These are phyloP conservation scores for Bursaphelenchus mucronatus DNA, from an alignment of 1,140 invertebrate genomes.

Conservation along the genomic window DNA sequence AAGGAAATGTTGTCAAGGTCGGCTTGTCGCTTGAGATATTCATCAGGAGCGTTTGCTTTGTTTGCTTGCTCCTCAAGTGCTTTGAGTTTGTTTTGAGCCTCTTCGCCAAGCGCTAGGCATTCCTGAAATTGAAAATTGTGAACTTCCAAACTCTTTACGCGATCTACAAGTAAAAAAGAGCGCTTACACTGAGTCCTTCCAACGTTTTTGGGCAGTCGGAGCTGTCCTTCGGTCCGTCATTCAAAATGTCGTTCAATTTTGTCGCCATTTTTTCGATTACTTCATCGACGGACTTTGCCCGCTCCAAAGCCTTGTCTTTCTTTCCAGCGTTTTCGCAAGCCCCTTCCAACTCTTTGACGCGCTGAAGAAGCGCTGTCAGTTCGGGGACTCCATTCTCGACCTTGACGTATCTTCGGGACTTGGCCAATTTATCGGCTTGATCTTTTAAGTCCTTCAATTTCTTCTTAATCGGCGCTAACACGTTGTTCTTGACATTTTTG, in stretches of 20 bases:
- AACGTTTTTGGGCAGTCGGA: too few relatives aligned
- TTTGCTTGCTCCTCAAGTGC: too few relatives aligned
- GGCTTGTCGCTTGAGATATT: too few relatives aligned
- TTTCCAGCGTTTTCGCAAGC: conserved; percentile 13
- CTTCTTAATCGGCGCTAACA: neutral
- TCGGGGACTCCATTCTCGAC: neutral
- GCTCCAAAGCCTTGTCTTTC: neutral
- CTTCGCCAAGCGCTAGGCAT: too few relatives aligned
- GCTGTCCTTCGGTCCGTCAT: too few relatives aligned
- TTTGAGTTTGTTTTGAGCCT: too few relatives aligned
- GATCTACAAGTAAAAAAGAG: too few relatives aligned
- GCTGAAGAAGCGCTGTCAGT: conserved; percentile 1
- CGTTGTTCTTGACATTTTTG: neutral
- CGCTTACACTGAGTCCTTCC: too few relatives aligned
- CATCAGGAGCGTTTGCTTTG: too few relatives aligned
- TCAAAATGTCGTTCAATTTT: neutral
- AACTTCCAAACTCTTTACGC: too few relatives aligned
- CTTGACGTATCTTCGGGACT: conserved; percentile 1
- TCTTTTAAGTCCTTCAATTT: conserved; percentile 6
- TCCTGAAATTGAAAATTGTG: too few relatives aligned
- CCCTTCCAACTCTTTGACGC: conserved; percentile 4
- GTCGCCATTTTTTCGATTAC: neutral
- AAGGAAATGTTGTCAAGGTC: too few relatives aligned
- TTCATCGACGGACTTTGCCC: neutral
- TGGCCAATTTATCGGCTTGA: neutral